Base-by-base conservation (phyloP, 2,888 invertebrate genomes). In the Polydrusus cervinus region DNA sequence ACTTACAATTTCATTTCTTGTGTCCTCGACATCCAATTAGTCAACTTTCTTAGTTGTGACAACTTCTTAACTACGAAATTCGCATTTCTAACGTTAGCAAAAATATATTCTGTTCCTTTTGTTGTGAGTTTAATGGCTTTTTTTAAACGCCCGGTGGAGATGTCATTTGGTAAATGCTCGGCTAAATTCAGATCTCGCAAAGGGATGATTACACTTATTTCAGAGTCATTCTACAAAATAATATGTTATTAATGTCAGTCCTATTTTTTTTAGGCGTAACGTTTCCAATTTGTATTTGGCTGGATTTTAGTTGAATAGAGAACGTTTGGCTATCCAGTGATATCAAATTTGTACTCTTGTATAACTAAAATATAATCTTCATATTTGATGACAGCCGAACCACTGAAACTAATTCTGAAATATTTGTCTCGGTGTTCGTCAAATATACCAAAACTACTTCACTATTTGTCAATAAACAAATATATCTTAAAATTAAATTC, bases 41-140 rank as follows among this genome's bases (percentile, higher is more conserved):
- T 14, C 1, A 55, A 13, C 34, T 55, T 34, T 10, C 30, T 89
- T 18, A 98, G 90, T 85, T 97, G 96, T 0, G 96, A 95, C 78
- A 98, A 92, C 88, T 97, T 97, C 83, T 94, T 92, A 6, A 97
- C 92, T 7, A 98, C 90, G 85, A 97, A 94, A 83, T 97, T 94
- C 76, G 97, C 89, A 84, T 97, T 97, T 20, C 92, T 91, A 80
- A 98, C 94, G 86, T 96, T 94, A 47, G 96, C 94, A 87, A 98
- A 96, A 66, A 97, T 90, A 87, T 97, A 97, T 83, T 94, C 94
- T 40, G 94, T 92, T 88, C 93, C 93, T 75, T 93, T 92, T 0
- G 94, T 94, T 0, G 95, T 94, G 51, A 98, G 92, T 61, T 97
- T 91, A 75, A 98, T 91, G 13, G 94, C 93, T 83, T 92, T 91